Base-by-base conservation (phyloP, 2,888 invertebrate species). In the Nomada ferruginata region DNA sequence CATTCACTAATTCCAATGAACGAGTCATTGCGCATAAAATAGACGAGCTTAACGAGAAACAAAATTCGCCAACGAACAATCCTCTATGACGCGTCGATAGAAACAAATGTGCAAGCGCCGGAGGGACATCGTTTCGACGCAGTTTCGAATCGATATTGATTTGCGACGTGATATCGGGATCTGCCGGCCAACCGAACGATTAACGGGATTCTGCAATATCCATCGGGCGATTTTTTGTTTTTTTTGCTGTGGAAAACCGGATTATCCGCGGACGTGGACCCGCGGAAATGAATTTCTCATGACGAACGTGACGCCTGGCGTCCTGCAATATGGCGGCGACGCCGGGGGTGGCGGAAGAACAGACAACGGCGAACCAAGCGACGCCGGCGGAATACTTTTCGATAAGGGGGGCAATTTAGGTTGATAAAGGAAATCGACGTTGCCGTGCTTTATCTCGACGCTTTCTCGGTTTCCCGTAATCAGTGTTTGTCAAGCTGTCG, bases 321-420 rank as follows among this genome's bases (percentile, higher is more conserved):
- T 59, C 59, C 47, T 9, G 11, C 18, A 44, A 42, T n/a, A 26
- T 29, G 50, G 26, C 20, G 23, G 23, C 29, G 29, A 15, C 15
- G 53, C 13, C 9, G 63, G 13, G 5, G 52, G 23, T 1, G 23
- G 36, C 4, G 59, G 53, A 60, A 61, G 79, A 77, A 77, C 68
- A 80, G 73, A 70, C 69, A 75, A 60, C 63, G 70, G 53, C 66
- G 53, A 53, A 71, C 65, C 10, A 20, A 53, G 61, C 78, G 75
- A 78, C 82, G 73, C 59, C 59, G 73, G 55, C 53, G 73, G 76
- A 83, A 87, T 89, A 89, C 88, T 87, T 90, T 86, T 83, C 87
- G 90, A 91, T 91, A 91, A 91, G 89, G 89, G 90, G 87, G 86
- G 89, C 90, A 91, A 91, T 91, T 92, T 87, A 82, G 85, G 81